Percentiles rank a stretch among this genome's conserved stretches.
Conservation (phyloP, 2,113 vertebrate genomes). For the Pelobates fuscus region DNA sequence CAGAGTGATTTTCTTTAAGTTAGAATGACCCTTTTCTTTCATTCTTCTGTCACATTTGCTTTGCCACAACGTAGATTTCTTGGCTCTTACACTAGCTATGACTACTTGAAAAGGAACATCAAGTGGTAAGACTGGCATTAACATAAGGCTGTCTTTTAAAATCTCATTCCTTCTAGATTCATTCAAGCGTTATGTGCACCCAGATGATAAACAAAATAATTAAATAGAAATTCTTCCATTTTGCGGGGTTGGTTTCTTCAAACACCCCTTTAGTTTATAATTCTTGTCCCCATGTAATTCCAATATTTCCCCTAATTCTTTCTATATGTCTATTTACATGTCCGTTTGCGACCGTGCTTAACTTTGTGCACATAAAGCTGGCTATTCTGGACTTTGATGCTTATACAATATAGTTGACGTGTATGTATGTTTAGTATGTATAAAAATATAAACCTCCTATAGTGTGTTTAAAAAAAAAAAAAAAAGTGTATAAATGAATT, state of each 20-base stretch:
- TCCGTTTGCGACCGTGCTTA: background rate
- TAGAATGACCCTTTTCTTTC: conserved; percentile 75
- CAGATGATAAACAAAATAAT: background rate
- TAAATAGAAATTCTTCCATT: background rate
- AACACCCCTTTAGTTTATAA: background rate
- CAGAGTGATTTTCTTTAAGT: conserved; percentile 56
- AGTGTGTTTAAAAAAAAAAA: background rate
- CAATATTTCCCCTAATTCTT: too few species aligned
- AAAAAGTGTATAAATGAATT: conserved; percentile 3
- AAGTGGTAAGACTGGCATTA: conserved; percentile 74
- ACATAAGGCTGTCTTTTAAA: conserved; percentile 66
- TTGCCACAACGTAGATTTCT: conserved; percentile 77
- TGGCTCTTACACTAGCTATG: conserved; percentile 78
- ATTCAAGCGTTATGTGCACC: conserved; percentile 73
- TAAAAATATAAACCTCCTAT: background rate
- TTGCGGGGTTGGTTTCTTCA: background rate
- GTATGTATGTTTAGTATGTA: conserved; percentile 48
- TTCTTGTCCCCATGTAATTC: conserved; percentile 8
- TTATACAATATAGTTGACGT: conserved; percentile 62
- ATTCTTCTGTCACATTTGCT: conserved; percentile 74
- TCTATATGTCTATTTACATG: background rate
- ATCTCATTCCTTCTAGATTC: conserved; percentile 62
- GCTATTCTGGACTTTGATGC: conserved; percentile 63
- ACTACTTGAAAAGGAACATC: conserved; percentile 77
- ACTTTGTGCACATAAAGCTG: conserved; percentile 68